These are phyloP conservation scores for Microctenopoma steveboyesi DNA, from an alignment of 2,797 vertebrate genomes.

Conservation along the genomic window DNA sequence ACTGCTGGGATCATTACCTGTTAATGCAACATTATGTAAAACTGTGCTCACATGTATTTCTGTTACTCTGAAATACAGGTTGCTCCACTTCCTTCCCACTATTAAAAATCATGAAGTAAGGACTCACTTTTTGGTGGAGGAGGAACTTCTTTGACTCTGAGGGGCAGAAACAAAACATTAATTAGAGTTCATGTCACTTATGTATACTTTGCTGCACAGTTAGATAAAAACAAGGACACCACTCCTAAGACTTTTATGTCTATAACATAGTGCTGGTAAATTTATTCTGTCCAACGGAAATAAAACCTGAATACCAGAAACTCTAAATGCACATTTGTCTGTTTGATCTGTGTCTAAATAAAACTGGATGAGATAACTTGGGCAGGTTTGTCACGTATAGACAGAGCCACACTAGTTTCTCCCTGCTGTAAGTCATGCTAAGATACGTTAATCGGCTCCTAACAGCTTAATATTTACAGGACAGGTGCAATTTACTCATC, in stretches of 20 bases:
- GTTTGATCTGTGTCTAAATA: no score
- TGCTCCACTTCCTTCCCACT: background rate
- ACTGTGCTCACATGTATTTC: background rate
- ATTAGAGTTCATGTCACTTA: background rate
- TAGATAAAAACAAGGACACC: background rate
- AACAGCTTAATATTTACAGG: no score
- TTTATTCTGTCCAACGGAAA: no score
- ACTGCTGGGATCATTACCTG: background rate
- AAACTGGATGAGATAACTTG: no score
- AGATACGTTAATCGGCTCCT: no score
- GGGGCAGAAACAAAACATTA: slow-evolving; percentile 43
- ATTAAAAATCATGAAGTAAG: background rate
- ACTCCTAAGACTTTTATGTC: no score
- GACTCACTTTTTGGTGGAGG: slow-evolving; percentile 85
- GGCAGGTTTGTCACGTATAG: no score
- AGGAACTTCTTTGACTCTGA: slow-evolving; percentile 81
- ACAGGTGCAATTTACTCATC: background rate
- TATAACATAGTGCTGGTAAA: no score
- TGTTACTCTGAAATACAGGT: background rate
- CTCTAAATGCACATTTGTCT: no score
- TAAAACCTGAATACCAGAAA: no score
- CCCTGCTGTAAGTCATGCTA: no score
- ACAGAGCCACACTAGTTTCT: no score
- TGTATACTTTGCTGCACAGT: background rate
- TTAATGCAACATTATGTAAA: background rate